Conservation (phyloP, 2,888 invertebrate species). For the Pandemis corylana region DNA sequence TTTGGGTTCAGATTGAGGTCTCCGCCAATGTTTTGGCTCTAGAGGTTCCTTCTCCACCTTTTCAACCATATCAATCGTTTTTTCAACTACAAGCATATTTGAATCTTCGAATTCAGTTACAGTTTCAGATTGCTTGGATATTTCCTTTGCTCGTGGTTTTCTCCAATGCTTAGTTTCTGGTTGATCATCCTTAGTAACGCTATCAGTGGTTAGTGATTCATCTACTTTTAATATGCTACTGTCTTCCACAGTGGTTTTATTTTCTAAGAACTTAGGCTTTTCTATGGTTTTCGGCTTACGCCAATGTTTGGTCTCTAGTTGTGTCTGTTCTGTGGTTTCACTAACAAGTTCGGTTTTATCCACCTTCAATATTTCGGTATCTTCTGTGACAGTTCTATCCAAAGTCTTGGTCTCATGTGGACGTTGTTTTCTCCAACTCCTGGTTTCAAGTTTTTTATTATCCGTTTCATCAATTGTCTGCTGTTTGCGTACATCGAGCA, state of each 20-base stretch:
- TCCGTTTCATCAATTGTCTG: conserved; percentile 15
- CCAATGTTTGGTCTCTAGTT: conserved; percentile 45
- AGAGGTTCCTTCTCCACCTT: conserved; percentile 35
- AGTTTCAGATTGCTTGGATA: conserved; percentile 23
- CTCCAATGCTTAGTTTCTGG: conserved; percentile 58
- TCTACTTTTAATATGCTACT: conserved; percentile 42
- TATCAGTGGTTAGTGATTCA: conserved; percentile 48
- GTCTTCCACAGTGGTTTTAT: conserved; percentile 49
- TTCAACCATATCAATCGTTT: conserved; percentile 20
- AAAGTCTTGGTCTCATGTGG: conserved; percentile 42
- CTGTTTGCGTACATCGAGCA: conserved; percentile 26
- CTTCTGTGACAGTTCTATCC: conserved; percentile 39
- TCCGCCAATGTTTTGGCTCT: conserved; percentile 46
- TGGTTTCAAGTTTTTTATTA: conserved; percentile 43
- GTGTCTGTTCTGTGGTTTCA: conserved; percentile 10
- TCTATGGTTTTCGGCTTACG: conserved; percentile 42
- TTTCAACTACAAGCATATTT: conserved; percentile 55
- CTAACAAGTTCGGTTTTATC: conserved; percentile 20
- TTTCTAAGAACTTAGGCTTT: conserved; percentile 47
- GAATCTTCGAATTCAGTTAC: conserved; percentile 67
- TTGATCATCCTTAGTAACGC: conserved; percentile 44
- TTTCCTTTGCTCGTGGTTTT: conserved; percentile 62
- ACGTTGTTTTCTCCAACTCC: conserved; percentile 62
- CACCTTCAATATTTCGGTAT: conserved; percentile 33
- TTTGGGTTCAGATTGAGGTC: conserved; percentile 44